phyloP scores from a whole-genome alignment of 2,888 invertebrate genomes.

The Lasioglossum pauxillum region DNA sequence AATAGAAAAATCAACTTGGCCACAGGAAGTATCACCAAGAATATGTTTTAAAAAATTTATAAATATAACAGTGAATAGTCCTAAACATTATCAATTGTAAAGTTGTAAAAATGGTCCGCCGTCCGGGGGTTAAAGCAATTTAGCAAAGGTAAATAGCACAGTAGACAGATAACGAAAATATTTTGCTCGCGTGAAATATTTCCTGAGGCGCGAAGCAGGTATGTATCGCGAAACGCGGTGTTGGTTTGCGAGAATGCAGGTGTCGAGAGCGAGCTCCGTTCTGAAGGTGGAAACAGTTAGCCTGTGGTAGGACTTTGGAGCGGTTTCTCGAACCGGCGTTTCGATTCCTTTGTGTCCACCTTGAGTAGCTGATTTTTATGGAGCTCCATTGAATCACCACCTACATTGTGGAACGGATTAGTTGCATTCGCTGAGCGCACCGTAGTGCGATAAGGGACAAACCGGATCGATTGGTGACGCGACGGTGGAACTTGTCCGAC shows the following conservation, averaged over 20 bases:
- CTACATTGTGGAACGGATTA: neutral
- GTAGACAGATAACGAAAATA: neutral
- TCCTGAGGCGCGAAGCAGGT: neutral
- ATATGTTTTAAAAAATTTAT: no score
- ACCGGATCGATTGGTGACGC: neutral
- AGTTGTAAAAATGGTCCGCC: no score
- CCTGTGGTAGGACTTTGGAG: neutral
- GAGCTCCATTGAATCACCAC: neutral
- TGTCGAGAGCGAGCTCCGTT: neutral
- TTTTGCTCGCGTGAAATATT: neutral
- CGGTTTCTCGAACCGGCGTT: neutral
- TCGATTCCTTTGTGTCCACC: neutral
- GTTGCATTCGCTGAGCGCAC: neutral
- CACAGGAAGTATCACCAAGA: no score
- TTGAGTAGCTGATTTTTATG: neutral
- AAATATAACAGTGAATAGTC: no score
- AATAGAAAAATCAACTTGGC: no score
- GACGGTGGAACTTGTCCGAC: slow-evolving; percentile 20
- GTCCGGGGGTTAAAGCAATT: no score
- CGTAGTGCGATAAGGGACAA: neutral
- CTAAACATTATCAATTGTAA: no score
- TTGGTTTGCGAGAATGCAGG: neutral
- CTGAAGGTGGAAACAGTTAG: neutral
- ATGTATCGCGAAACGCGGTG: neutral
- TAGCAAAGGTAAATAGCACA: no score